Conservation (phyloP, 2,113 vertebrate species). For the human region GRCh38 chr18:5440501-5441000, state of each 20-base stretch:
- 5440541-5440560: neutral
- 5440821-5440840: neutral
- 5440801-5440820: neutral
- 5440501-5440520: neutral
- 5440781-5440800: neutral
- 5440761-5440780: neutral
- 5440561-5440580: neutral
- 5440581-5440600: neutral
- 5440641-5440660: neutral
- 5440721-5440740: neutral
- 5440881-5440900: neutral
- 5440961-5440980: no score
- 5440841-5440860: neutral
- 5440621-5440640: neutral
- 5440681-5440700: neutral
- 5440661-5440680: slow-evolving; percentile 31
- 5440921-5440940: no score
- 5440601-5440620: slow-evolving; percentile 21
- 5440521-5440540: neutral
- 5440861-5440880: neutral
- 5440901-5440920: no score
- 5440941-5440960: no score
- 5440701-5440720: neutral
- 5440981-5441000: no score
- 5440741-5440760: neutral